Evolutionary conservation across 2,113 vertebrate genomes (phyloP), one percentile per base, ranked within the genome.

Genomic region (Psophia crepitans): DNA sequence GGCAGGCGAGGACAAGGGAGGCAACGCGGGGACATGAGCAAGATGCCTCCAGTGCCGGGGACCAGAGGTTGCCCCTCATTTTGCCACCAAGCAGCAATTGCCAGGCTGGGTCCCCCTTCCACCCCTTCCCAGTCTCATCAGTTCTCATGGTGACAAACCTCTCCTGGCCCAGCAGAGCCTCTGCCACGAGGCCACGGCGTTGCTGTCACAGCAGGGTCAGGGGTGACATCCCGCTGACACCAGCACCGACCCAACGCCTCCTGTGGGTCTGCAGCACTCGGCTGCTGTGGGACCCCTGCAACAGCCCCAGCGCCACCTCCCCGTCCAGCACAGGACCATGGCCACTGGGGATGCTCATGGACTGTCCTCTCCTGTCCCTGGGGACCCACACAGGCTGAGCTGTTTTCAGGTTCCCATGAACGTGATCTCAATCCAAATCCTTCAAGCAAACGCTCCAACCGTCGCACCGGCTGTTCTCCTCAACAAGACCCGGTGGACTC

Each of bases 401-500:
- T 68, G 27, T 58, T 65, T 49, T 44, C 56, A 54, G 0, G 0
- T 56, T 71, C 35, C 51, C 13, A 11, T 5, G 30, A 86, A 14
- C 12, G 23, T 0, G 2, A 9, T 28, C 28, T 41, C 74, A 66
- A 60, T 23, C 8, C 57, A 80, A 65, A 87, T 26, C 39, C 44
- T 48, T 51, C 43, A 41, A 8, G 53, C 26, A 75, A 93, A 73
- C 0, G 0, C 46, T 78, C 20, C 83, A 74, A 35, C 43, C 20
- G 1, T 39, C 3, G 6, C 78, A 43, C 13, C 0, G 0, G 32
- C 20, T 76, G 43, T 19, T 78, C 46, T 58, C 39, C 76, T 56
- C 0, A 0, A 35, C 35, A 64, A 41, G 68, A 79, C 14, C 30
- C 0, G 0, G 33, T 28, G 56, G 35, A 46, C 51, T 24, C 6